Conservation (phyloP, 2,888 invertebrate species). For the Macaria liturata region DNA sequence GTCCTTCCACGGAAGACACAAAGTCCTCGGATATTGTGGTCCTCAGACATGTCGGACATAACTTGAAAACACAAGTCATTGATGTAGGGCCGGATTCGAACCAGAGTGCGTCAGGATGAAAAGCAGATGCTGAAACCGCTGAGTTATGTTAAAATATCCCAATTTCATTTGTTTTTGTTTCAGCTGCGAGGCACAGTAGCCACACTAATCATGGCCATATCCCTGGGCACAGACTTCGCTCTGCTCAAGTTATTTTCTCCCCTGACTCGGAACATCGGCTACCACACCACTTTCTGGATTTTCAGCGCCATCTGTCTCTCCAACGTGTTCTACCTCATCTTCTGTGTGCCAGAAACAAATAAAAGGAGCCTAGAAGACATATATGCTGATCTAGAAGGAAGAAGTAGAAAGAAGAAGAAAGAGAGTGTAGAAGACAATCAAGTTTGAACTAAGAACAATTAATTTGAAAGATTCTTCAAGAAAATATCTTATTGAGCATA, state of each 20-base stretch:
- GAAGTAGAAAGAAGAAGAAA: constrained; percentile 33
- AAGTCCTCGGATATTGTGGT: no score
- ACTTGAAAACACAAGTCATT: no score
- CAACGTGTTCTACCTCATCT: constrained; percentile 91
- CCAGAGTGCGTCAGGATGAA: no score
- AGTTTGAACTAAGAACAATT: constrained; percentile 33
- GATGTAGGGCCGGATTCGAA: no score
- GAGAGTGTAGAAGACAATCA: constrained; percentile 52
- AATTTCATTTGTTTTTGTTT: no score
- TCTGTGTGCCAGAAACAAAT: constrained; percentile 96
- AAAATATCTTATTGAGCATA: no score
- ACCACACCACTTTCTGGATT: constrained; percentile 91
- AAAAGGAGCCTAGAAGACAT: constrained; percentile 96
- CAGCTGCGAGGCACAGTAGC: constrained; percentile 77
- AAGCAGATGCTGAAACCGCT: no score
- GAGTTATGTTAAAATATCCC: no score
- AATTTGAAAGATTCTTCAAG: no score
- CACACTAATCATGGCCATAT: constrained; percentile 78
- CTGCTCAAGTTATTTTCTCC: constrained; percentile 93
- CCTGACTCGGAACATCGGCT: constrained; percentile 85
- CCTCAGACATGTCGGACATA: no score
- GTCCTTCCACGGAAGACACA: no score
- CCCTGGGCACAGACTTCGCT: constrained; percentile 92
- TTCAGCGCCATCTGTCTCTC: constrained; percentile 89
- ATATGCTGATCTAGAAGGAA: constrained; percentile 89